Base-by-base conservation (phyloP, 64 coral and sea anemone genomes). In the Trachythela sp. region DNA sequence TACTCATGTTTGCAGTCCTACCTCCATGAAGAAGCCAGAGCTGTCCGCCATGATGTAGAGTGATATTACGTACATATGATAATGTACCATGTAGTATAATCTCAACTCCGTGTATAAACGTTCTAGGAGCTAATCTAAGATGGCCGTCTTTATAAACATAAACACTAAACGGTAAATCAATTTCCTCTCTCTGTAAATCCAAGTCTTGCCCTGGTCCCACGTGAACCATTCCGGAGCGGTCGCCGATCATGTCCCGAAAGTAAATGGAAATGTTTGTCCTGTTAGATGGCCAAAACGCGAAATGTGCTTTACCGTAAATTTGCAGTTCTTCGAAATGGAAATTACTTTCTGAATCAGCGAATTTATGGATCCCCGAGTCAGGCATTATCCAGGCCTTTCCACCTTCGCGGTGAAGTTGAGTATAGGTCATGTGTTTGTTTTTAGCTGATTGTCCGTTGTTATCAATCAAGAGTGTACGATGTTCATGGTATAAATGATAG, bases 261-360 rank as follows among this genome's bases (percentile, higher is more conserved):
- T 91, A 98, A 15, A 98, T 56, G 22, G 95, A 98, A 20, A 93
- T 84, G 33, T 98, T 98, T 48, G 52, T 86, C 0, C 29, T 52
- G 39, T 89, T 84, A 13, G 49, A 58, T 45, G 95, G 95, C 95
- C 95, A 98, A 27, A 98, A 38, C 9, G 77, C 93, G 34, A 98
- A 43, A 84, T 98, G 93, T 71, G 89, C 95, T 11, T 87, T 90
- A 40, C 86, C 83, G 51, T 92, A 98, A 22, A 94, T 92, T 54
- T 94, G 91, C 2, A 98, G n/a, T 70, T 98, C 95, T 89, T 98
- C 93, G 50, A 94, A 98, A 70, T 98, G 95, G 87, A 98, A 98
- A 49, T 89, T 91, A 84, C 91, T 60, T 49, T 85, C 70, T 3
- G 37, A 68, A 40, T 91, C 91, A 10, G 95, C 95, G 77, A 98